Evolutionary conservation across 2,113 vertebrate species (phyloP).

Genomic region (Grallaria varia): DNA sequence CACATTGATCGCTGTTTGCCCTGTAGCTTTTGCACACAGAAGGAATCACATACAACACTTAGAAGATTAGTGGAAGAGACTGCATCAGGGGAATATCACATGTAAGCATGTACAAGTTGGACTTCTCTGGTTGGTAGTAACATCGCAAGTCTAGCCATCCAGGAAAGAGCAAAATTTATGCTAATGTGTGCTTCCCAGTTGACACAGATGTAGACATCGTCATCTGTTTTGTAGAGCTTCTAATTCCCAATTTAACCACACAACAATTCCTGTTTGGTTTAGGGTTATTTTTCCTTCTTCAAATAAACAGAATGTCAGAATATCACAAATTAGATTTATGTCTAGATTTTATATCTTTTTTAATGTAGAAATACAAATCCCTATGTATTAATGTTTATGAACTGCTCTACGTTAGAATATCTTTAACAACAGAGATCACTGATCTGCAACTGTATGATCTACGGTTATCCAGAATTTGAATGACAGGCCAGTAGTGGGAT

Average conservation of each 20-base stretch:
- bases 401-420: neutral
- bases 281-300: neutral
- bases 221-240: neutral
- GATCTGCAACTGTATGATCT: neutral
- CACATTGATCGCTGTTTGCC: conserved; percentile 60
- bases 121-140: neutral
- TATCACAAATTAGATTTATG: neutral
- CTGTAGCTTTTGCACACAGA: conserved; percentile 61
- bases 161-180: neutral
- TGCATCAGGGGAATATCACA: conserved; percentile 7
- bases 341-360: neutral
- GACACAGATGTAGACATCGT: neutral
- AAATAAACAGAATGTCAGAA: neutral
- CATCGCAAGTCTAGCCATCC: neutral
- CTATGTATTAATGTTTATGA: neutral
- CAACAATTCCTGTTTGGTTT: neutral
- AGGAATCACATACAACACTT: conserved; percentile 51
- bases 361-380: neutral
- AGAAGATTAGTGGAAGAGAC: conserved; percentile 45
- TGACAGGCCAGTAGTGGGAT: neutral
- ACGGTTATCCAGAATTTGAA: neutral
- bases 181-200: neutral
- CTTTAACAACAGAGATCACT: neutral
- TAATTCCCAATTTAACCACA: neutral
- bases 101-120: neutral